These are phyloP conservation scores for Bicyclus anynana DNA, from an alignment of 1,140 invertebrate genomes.

Conservation along the genomic window DNA sequence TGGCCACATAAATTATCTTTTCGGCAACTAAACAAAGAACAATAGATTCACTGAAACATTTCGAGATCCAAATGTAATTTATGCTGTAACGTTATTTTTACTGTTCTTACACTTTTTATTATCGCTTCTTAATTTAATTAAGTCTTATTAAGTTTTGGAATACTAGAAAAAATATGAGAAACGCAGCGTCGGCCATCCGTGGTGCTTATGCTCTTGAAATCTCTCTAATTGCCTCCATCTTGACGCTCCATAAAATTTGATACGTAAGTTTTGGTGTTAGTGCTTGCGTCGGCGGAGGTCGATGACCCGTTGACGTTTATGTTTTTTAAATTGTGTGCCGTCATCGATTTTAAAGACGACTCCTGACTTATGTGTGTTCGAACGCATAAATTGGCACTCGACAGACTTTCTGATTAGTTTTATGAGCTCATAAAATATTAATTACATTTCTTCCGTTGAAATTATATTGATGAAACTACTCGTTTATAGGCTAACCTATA, in stretches of 20 bases:
- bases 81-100: neutral
- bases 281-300: slow-evolving; percentile 42
- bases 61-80: neutral
- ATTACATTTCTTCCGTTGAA: neutral
- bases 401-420: neutral
- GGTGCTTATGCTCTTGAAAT: slow-evolving; percentile 46
- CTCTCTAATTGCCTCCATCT: slow-evolving; percentile 55
- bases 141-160: slow-evolving; percentile 19
- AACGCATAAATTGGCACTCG: slow-evolving; percentile 1
- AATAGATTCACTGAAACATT: neutral
- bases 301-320: slow-evolving; percentile 36
- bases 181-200: slow-evolving; percentile 45
- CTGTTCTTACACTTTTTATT: slow-evolving; percentile 2
- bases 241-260: slow-evolving; percentile 67
- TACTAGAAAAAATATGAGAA: slow-evolving; percentile 38
- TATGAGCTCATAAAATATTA: neutral
- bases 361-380: neutral
- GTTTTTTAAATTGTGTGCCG: slow-evolving; percentile 20
- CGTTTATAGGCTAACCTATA: too few species aligned
- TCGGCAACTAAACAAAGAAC: neutral
- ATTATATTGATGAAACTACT: too few species aligned
- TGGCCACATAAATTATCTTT: neutral
- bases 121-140: slow-evolving; percentile 22
- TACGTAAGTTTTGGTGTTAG: slow-evolving; percentile 49
- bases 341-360: slow-evolving; percentile 21